Base-by-base conservation (phyloP, 2,888 invertebrate species). In the Ophion costatus region DNA sequence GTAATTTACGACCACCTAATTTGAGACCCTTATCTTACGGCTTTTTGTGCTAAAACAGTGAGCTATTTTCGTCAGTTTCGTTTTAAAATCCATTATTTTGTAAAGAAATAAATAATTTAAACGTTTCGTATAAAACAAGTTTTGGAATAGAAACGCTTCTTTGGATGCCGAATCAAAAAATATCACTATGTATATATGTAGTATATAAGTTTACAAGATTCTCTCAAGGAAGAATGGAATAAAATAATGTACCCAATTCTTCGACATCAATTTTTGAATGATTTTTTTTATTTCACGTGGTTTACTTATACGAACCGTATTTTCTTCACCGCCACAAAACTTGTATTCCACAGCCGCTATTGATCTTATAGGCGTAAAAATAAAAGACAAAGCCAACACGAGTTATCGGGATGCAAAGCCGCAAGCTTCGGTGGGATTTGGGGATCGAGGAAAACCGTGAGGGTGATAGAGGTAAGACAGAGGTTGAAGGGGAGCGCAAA, bases 331-430 rank as follows among this genome's bases (percentile, higher is more conserved):
- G 38, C 38, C 38, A 38, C 17, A 14, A 51, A 51, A 51, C 51
- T 51, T 17, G 51, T 51, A 51, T 51, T 51, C 51, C 51, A 51
- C 51, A 51, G 17, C 17, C 4, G 51, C 51, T 51, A 76, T 77
- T 64, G 83, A 79, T 82, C 69, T 70, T 64, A 76, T 81, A 61
- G 69, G 69, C 24, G 63, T 22, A 56, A 33, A 80, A 73, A 38
- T 71, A 59, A 66, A 67, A 56, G 61, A 57, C 29, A 73, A 69
- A 81, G 57, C 20, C 45, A 69, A 29, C 42, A 56, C 74, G 20
- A 45, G 63, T 75, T 75, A 75, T 82, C 64, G 64, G 63, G 22
- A 82, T 82, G 82, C 82, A 80, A 82, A 79, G 79, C 66, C 80
- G 29, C 80, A 66, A 70, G 59, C 22, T 70, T 64, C 38, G 66